These are phyloP conservation scores for Planiliza haematocheilus DNA, from an alignment of 2,113 vertebrate species.

Conservation along the genomic window DNA sequence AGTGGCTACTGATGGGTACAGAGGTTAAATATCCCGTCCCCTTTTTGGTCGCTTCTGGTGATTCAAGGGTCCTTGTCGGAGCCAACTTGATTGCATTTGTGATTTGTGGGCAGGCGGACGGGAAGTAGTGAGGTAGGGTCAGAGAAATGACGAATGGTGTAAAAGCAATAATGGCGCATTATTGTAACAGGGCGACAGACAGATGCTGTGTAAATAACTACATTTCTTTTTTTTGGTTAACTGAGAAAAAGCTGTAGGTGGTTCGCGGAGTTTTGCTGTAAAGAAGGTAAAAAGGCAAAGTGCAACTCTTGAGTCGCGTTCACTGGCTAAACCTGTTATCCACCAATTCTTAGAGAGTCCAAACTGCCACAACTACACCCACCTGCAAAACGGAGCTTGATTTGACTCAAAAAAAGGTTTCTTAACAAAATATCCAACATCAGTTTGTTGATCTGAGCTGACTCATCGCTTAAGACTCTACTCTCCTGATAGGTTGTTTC, in stretches of 20 bases:
- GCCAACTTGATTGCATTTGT: slow-evolving; percentile 79
- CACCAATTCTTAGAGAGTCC: no score
- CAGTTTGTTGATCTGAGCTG: no score
- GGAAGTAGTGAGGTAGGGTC: slow-evolving; percentile 21
- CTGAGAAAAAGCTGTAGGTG: background rate
- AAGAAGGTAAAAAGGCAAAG: background rate
- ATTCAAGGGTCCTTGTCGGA: slow-evolving; percentile 76
- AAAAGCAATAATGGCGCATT: slow-evolving; percentile 43
- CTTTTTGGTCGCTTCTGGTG: slow-evolving; percentile 65
- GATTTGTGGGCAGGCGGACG: slow-evolving; percentile 70
- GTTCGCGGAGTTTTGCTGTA: background rate
- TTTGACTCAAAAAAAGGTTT: background rate
- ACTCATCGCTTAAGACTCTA: no score
- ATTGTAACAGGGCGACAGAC: slow-evolving; percentile 38
- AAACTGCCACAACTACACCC: no score
- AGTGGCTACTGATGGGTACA: slow-evolving; percentile 72
- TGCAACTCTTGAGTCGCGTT: background rate
- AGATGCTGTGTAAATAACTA: background rate
- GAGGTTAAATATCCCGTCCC: slow-evolving; percentile 74
- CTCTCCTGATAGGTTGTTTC: no score
- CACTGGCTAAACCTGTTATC: no score
- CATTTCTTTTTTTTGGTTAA: slow-evolving; percentile 11
- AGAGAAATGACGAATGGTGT: slow-evolving; percentile 39
- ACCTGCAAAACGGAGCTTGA: background rate
- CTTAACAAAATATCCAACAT: no score